These are phyloP conservation scores for Morone saxatilis DNA, from an alignment of 2,113 vertebrate genomes.

Conservation along the genomic window DNA sequence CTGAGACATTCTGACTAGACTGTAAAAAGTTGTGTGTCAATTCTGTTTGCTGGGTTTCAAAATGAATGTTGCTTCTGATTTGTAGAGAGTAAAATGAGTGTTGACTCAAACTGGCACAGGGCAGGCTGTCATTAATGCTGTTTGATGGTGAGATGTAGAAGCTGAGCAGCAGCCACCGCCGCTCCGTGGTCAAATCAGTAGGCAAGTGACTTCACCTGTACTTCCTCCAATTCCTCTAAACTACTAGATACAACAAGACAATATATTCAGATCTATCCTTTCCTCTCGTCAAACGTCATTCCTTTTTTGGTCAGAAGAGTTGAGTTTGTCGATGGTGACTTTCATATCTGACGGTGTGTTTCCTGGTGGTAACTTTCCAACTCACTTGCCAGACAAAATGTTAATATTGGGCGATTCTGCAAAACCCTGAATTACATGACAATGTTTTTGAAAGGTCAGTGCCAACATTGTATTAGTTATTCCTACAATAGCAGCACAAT, in stretches of 20 bases:
- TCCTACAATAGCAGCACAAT: neutral
- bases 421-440: neutral
- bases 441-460: neutral
- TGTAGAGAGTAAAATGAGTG: neutral
- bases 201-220: too few relatives aligned
- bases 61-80: neutral
- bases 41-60: neutral
- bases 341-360: neutral
- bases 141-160: neutral
- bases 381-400: neutral
- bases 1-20: neutral
- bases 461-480: neutral
- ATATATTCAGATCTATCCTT: too few relatives aligned
- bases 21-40: neutral
- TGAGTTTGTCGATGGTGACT: neutral
- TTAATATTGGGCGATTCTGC: neutral
- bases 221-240: neutral
- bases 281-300: neutral
- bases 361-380: neutral
- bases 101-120: too few relatives aligned
- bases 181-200: too few relatives aligned
- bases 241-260: neutral
- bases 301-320: neutral
- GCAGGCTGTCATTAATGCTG: neutral
- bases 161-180: neutral